Evolutionary conservation across 2,113 vertebrate genomes (phyloP), one percentile per base, ranked within the genome.

Genomic region (Falcunculus frontatus): DNA sequence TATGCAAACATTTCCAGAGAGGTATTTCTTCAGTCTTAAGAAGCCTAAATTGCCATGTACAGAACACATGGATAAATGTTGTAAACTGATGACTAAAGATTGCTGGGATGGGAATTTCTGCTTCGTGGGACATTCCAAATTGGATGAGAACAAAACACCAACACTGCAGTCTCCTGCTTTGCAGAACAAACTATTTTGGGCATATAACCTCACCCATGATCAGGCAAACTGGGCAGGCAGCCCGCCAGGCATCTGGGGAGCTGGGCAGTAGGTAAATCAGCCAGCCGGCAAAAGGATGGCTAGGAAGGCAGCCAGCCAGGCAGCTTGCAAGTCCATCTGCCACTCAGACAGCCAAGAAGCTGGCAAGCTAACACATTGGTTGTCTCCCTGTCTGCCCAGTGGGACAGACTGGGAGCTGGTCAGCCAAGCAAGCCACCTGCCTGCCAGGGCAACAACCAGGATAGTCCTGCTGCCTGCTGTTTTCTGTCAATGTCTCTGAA

Each of bases 11-110:
- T 60, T 93, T 95, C 35, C 46, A 77, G 19, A 0, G 33, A 90
- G 69, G 57, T 68, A 13, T 76, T 94, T 91, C 69, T 85, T 94
- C 89, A 89, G 41, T 83, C 80, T 84, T 80, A 96, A 79, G 67
- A 95, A 86, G 67, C 60, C 60, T 11, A 79, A 95, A 93, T 60
- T 90, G 50, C 47, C 70, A 55, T 15, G 53, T 63, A 80, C 55
- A 79, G 73, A 95, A 63, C 62, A 96, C 95, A 84, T 10, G 67
- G 65, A 70, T 81, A 82, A 87, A 72, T 69, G 52, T 76, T 92
- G 83, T 95, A 91, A 94, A 91, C 57, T 74, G 76, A 94, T 96
- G 95, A 89, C 53, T 90, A 81, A 92, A 90, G n/a, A 92, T 92
- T 84, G 53, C 90, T 94, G 86, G 62, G 80, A 65, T 92, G 92